Conservation (phyloP, 2,888 invertebrate species). For the Diplazon laetatorius region DNA sequence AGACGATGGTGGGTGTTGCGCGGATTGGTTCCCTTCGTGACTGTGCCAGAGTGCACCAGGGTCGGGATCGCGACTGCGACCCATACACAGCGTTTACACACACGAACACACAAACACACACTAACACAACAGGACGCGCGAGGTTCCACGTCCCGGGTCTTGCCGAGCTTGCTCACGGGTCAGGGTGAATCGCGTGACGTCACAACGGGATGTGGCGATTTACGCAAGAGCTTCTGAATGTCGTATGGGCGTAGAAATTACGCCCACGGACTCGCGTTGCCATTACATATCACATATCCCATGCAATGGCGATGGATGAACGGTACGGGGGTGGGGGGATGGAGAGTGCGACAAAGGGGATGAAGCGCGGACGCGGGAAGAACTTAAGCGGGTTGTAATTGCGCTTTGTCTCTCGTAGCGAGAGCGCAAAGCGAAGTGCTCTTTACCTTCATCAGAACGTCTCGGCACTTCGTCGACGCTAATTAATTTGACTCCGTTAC, state of each 20-base stretch:
- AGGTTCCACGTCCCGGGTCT: conserved; percentile 46
- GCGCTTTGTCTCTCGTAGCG: too few species aligned
- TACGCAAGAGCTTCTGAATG: conserved; percentile 66
- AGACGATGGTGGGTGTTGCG: conserved; percentile 23
- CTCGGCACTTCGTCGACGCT: conserved; percentile 31
- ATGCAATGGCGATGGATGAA: neutral
- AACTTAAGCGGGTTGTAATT: too few species aligned
- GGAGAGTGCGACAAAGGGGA: conserved; percentile 5
- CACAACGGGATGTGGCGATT: conserved; percentile 77
- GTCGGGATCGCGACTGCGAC: neutral
- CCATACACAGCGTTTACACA: too few species aligned
- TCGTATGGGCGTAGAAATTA: conserved; percentile 36
- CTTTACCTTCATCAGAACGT: too few species aligned
- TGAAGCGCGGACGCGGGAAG: too few species aligned
- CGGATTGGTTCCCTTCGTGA: conserved; percentile 40
- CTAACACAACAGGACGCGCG: conserved; percentile 40
- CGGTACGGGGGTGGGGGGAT: too few species aligned
- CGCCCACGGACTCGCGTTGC: neutral
- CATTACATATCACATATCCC: conserved; percentile 12
- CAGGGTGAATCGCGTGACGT: conserved; percentile 79
- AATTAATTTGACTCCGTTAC: conserved; percentile 57
- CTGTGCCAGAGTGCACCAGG: conserved; percentile 28
- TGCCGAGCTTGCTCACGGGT: conserved; percentile 68
- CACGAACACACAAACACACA: neutral
- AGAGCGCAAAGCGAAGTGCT: too few species aligned